Percentiles rank a stretch among this genome's conserved stretches.
Conservation (phyloP, 2,113 vertebrate species). For the Dermatemys mawii region DNA sequence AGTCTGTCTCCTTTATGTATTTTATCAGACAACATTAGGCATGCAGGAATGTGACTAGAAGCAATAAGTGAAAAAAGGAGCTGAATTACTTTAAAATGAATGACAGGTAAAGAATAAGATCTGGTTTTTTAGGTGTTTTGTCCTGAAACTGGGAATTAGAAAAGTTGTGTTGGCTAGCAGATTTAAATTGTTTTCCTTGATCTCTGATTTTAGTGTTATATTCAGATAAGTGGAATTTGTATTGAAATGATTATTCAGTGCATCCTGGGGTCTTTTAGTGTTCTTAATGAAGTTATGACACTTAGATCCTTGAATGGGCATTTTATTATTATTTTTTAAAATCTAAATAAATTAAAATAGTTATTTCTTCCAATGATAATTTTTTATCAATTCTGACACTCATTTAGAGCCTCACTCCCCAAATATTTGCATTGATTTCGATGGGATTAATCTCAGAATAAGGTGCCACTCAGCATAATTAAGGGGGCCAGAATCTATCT, state of each 20-base stretch:
- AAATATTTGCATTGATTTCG: neutral
- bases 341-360: neutral
- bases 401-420: neutral
- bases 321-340: neutral
- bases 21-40: neutral
- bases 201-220: neutral
- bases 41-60: neutral
- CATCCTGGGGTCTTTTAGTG: neutral
- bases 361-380: neutral
- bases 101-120: constrained; percentile 8
- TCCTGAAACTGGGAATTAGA: neutral
- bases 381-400: neutral
- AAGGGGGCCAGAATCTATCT: accelerated
- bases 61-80: constrained; percentile 21
- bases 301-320: neutral
- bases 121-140: neutral
- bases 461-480: neutral
- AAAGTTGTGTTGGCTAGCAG: neutral
- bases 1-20: constrained; percentile 5
- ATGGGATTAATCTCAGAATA: neutral
- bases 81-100: constrained; percentile 5
- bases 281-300: neutral
- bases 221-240: neutral
- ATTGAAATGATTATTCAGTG: neutral
- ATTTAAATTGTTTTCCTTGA: neutral